phyloP scores from a whole-genome alignment of 2,888 invertebrate genomes.

The Marasmarcha lunaedactyla region DNA sequence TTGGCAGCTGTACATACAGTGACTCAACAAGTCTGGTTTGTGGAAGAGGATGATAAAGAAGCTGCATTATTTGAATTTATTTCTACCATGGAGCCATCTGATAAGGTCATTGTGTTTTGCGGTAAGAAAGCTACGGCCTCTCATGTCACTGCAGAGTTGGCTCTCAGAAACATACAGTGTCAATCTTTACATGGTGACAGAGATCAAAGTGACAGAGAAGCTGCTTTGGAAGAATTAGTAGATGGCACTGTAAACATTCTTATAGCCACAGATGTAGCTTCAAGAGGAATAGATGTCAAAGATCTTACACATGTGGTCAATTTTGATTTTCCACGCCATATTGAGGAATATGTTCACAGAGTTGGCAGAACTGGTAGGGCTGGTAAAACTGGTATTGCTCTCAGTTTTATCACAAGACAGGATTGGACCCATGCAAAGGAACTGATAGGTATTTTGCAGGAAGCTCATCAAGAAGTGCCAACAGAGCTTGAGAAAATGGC shows the following conservation, averaged over 20 bases:
- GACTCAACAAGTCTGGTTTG: conserved; percentile 80
- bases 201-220: conserved; percentile 82
- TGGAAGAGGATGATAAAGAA: conserved; percentile 79
- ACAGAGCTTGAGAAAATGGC: conserved; percentile 82
- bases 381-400: conserved; percentile 84
- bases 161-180: conserved; percentile 75
- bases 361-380: conserved; percentile 97
- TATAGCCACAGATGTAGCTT: conserved; percentile 95
- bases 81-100: conserved; percentile 74
- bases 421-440: conserved; percentile 89
- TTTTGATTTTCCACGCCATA: conserved; percentile 92
- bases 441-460: conserved; percentile 86
- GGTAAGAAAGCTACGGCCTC: conserved; percentile 88
- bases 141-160: conserved; percentile 84
- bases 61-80: conserved; percentile 77
- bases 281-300: conserved; percentile 92
- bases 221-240: conserved; percentile 87
- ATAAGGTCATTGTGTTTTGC: conserved; percentile 93
- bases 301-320: conserved; percentile 92
- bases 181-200: conserved; percentile 92
- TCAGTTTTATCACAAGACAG: conserved; percentile 82
- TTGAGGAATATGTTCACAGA: conserved; percentile 96
- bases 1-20: conserved; percentile 92
- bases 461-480: conserved; percentile 88
- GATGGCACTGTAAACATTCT: conserved; percentile 83